phyloP scores from a whole-genome alignment of 2,113 vertebrate species.

The Lepus europaeus region DNA sequence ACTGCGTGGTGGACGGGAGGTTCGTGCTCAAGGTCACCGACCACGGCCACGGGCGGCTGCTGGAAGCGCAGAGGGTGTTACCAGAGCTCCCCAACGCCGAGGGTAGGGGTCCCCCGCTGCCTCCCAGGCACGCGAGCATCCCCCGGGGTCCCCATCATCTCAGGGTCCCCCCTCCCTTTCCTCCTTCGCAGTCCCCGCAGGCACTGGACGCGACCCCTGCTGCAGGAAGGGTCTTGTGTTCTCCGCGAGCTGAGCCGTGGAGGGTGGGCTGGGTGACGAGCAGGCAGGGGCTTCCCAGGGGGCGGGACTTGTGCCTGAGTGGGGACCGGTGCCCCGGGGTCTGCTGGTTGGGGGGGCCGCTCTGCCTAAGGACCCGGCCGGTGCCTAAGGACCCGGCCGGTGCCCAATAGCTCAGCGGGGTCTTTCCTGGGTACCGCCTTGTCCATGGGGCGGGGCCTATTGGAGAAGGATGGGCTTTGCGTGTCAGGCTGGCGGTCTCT shows the following conservation, averaged over 20 bases:
- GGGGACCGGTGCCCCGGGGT: fast-evolving
- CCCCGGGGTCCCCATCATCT: neutral
- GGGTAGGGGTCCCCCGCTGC: slow-evolving; percentile 83
- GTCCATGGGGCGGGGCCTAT: neutral
- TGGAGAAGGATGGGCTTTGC: neutral
- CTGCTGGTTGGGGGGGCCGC: neutral
- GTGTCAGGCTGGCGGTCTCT: neutral
- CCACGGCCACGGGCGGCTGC: slow-evolving; percentile 92
- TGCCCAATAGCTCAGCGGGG: neutral
- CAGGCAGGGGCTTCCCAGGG: neutral
- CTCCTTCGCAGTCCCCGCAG: neutral
- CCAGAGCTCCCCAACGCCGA: slow-evolving; percentile 82
- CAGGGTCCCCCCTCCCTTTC: too few species aligned
- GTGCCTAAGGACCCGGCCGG: neutral
- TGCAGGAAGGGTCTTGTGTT: neutral
- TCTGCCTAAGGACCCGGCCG: neutral
- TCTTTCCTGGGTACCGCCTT: neutral
- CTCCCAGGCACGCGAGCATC: fast-evolving
- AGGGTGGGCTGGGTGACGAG: neutral
- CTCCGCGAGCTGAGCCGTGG: neutral
- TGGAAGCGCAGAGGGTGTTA: slow-evolving; percentile 87
- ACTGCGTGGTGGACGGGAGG: slow-evolving; percentile 96
- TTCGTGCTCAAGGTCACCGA: slow-evolving; percentile 97
- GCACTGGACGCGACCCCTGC: neutral
- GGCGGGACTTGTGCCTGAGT: neutral